Base-by-base conservation (phyloP, 2,888 invertebrate species). In the Tholera decimalis region DNA sequence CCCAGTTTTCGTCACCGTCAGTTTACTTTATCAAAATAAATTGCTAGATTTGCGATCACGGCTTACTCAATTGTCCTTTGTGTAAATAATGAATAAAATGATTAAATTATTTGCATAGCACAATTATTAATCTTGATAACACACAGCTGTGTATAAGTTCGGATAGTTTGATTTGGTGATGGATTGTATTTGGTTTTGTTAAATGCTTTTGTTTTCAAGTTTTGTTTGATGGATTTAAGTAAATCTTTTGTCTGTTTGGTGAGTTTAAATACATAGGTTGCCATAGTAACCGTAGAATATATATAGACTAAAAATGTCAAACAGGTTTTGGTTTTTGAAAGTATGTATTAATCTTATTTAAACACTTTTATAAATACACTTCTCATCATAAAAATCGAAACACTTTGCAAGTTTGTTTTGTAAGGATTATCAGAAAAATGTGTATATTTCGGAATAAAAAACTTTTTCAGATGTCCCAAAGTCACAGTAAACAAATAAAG, bases 21-120 rank as follows among this genome's bases (percentile, higher is more conserved):
- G 47, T 51, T 51, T 60, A 58, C 62, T 82, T 78, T 72, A 80
- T 80, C 58, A 80, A 77, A 82, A 84, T 67, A 75, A 83, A 83
- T 83, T 55, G 73, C 56, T 39, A 18, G 69, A 75, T 83, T 75
- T 82, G 57, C 54, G 39, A 26, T 47, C 43, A 62, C 41, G 20
- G 50, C 41, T 51, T 43, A 44, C 18, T 18, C 53, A 20, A 24
- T 28, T 58, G 49, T 55, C 50, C 50, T 55, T 28, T n/a, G 53
- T 49, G 63, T n/a, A n/a, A 54, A 76, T 57, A 73, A 71, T 71
- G 62, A 56, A 76, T 72, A 51, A 26, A 53, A 56, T 35, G 39
- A 56, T 50, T 64, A 65, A 69, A 68, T 41, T 68, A 76, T 77
- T 66, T 76, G 54, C 50, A 71, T 63, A 41, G 37, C 47, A 54